These are phyloP conservation scores for Sinocyclocheilus grahami DNA, from an alignment of 2,113 vertebrate species.

Conservation along the genomic window DNA sequence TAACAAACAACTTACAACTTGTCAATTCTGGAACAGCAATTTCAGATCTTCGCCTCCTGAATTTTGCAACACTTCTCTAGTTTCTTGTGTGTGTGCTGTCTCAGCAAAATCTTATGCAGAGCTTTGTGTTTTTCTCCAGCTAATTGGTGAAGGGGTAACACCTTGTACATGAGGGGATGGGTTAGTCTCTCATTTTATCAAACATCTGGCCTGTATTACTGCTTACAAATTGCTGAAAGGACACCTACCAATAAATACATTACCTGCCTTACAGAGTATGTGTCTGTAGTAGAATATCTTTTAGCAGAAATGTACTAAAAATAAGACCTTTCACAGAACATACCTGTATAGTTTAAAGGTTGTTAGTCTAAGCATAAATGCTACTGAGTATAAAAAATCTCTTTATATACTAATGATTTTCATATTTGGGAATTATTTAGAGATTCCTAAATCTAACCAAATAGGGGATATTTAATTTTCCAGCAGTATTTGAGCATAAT, in stretches of 20 bases:
- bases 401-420: neutral
- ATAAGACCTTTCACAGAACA: neutral
- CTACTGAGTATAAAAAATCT: neutral
- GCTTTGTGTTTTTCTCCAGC: slow-evolving; percentile 19
- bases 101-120: slow-evolving; percentile 32
- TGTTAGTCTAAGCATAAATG: neutral
- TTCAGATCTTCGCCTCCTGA: neutral
- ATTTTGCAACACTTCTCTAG: neutral
- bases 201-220: slow-evolving; percentile 30
- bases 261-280: neutral
- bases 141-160: slow-evolving; percentile 45
- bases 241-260: slow-evolving; percentile 23
- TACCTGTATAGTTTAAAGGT: neutral
- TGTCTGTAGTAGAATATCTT: neutral
- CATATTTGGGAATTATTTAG: neutral
- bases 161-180: slow-evolving; percentile 18
- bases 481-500: neutral
- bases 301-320: neutral
- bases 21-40: neutral
- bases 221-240: slow-evolving; percentile 5
- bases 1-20: neutral
- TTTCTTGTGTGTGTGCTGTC: neutral
- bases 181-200: slow-evolving; percentile 1
- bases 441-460: neutral
- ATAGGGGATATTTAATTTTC: neutral